These are phyloP conservation scores for Epicampocera succincta DNA, from an alignment of 2,888 invertebrate species.

Conservation along the genomic window DNA sequence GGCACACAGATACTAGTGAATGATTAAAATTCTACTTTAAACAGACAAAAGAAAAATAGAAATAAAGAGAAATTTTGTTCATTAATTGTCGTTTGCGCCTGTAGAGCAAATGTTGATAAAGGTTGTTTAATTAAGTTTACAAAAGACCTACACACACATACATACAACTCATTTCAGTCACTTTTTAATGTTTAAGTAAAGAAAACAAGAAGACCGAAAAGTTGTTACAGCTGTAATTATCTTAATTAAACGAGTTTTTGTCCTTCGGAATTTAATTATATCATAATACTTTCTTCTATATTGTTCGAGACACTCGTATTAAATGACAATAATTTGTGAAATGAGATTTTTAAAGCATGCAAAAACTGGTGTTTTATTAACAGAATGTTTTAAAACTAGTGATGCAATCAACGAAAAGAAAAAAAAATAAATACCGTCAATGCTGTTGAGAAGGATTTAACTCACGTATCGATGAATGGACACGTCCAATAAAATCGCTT, in stretches of 20 bases:
- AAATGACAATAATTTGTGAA: neutral
- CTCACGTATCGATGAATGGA: no score
- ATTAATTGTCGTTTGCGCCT: neutral
- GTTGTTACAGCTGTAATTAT: neutral
- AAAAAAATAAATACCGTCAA: no score
- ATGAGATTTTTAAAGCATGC: no score
- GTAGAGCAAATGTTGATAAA: slow-evolving; percentile 8
- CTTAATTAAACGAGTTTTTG: neutral
- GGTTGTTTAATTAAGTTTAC: neutral
- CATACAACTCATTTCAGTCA: neutral
- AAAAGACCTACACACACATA: neutral
- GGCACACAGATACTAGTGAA: neutral
- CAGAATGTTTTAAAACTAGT: no score
- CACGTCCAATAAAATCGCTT: no score
- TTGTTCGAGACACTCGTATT: neutral
- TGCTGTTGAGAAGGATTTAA: no score
- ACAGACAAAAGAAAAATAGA: neutral
- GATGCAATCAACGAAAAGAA: no score
- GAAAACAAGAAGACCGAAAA: neutral
- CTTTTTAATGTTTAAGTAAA: no score
- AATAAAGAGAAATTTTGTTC: neutral
- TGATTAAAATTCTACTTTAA: neutral
- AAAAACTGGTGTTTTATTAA: no score
- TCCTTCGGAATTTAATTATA: neutral
- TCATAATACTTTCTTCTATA: no score